These are phyloP conservation scores for Apotomis betuletana DNA, from an alignment of 2,888 invertebrate species.

Conservation along the genomic window DNA sequence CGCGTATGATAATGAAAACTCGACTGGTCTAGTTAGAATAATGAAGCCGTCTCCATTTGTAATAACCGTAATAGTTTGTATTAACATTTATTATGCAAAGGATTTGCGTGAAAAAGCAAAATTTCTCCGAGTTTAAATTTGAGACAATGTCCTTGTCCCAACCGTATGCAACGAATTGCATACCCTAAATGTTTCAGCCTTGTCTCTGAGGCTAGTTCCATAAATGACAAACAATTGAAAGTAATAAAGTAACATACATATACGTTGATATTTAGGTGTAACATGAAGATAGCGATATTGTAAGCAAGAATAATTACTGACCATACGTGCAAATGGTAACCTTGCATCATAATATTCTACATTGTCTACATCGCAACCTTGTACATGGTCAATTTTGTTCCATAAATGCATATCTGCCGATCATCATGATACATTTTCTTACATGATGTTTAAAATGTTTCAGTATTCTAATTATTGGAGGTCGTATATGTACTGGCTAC, in stretches of 20 bases:
- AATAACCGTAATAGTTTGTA: constrained; percentile 10
- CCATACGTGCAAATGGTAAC: constrained; percentile 36
- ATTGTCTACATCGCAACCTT: constrained; percentile 21
- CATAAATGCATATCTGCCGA: constrained; percentile 5
- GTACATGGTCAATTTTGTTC: constrained; percentile 22
- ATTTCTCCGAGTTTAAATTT: constrained; percentile 13
- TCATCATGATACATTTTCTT: background rate
- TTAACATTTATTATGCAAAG: background rate
- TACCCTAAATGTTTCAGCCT: constrained; percentile 69
- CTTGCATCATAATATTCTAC: constrained; percentile 30
- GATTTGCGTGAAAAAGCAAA: constrained; percentile 9
- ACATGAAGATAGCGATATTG: constrained; percentile 37
- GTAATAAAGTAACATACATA: constrained; percentile 68
- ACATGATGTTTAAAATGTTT: background rate
- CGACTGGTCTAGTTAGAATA: constrained; percentile 59
- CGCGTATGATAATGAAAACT: constrained; percentile 71
- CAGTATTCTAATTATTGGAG: background rate
- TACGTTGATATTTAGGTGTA: constrained; percentile 44
- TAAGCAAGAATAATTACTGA: constrained; percentile 35
- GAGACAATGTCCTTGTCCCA: constrained; percentile 54
- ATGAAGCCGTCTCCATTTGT: constrained; percentile 53
- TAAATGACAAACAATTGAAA: constrained; percentile 74
- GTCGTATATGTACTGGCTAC: too few relatives aligned
- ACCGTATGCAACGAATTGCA: constrained; percentile 62
- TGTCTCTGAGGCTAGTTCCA: constrained; percentile 59